Evolutionary conservation across 1,140 invertebrate genomes (phyloP), one percentile per base, ranked within the genome.

Genomic region (Procambarus virginalis): DNA sequence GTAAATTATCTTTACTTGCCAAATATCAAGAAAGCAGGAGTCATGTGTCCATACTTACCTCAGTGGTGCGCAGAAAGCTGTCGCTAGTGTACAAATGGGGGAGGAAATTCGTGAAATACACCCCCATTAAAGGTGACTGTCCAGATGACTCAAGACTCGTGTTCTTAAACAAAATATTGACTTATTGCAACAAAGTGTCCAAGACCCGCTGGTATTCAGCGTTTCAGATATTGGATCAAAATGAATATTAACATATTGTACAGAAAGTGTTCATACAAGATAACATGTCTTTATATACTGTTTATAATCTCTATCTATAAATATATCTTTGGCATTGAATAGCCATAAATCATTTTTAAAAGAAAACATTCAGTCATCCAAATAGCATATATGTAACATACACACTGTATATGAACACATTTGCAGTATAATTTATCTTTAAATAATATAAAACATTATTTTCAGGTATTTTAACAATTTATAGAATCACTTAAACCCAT

Each of bases 291-390:
- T 84, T 84, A 77, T 89, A 84, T 89, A 89, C 45, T 88, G 81
- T 87, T 80, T 87, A 89, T 84, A 89, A 78, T 89, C 81, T 89
- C 88, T 89, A 89, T 84, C 88, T 89, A 89, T 89, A 84, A 6
- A 89, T 89, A 89, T 81, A 89, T 89, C 88, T 89, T 89, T 89
- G 88, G 88, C 88, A 89, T 89, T 76, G 60, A 60, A 20, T 70
- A 83, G 88, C 88, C 88, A 89, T 83, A 75, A 84, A 77, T 51
- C 81, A 70, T 73, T 34, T 73, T 22, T 22, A 73, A 34, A 34
- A n/a, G 12, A 73, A 73, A 22, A 68, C 64, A 68, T 46, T 76
- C 84, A 78, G 34, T 78, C 84, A 64, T 58, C 34, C 84, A 86
- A 55, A 64, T 64, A 46, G 58, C 84, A 79, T 68, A 75, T 60